Percentiles rank a stretch among this genome's conserved stretches.
Conservation (phyloP, 1,140 invertebrate genomes). For the Rhagoletis pomonella region DNA sequence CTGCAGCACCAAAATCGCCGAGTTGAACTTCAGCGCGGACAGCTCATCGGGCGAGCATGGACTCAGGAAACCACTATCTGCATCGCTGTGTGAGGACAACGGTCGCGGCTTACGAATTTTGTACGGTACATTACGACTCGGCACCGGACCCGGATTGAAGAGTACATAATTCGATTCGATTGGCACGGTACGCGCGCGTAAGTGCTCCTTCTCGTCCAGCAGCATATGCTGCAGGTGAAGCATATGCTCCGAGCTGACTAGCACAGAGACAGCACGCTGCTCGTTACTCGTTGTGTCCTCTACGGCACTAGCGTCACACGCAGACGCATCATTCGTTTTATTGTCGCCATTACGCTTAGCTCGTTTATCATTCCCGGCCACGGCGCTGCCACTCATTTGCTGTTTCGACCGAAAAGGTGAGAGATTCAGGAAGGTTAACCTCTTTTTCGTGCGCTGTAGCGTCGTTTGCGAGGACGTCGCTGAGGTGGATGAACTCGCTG, state of each 20-base stretch:
- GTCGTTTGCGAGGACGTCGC: constrained; percentile 59
- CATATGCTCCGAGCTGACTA: constrained; percentile 70
- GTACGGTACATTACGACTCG: constrained; percentile 72
- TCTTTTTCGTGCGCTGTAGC: constrained; percentile 63
- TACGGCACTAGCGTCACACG: not conserved
- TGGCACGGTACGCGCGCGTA: constrained; percentile 67
- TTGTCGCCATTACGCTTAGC: constrained; percentile 28
- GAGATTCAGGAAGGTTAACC: constrained; percentile 69
- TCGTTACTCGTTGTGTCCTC: not conserved
- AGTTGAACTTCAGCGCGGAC: constrained; percentile 63
- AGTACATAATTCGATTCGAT: constrained; percentile 72
- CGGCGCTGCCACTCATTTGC: not conserved
- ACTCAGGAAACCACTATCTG: constrained; percentile 72
- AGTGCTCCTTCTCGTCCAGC: constrained; percentile 55
- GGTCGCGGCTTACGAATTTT: constrained; percentile 71
- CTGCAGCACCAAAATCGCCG: constrained; percentile 70
- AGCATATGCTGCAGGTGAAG: constrained; percentile 68
- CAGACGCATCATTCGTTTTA: constrained; percentile 15
- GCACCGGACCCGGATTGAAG: constrained; percentile 72
- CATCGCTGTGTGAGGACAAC: constrained; percentile 71
- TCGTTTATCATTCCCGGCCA: not conserved
- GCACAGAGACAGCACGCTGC: constrained; percentile 57
- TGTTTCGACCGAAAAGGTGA: constrained; percentile 68
- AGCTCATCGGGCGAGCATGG: constrained; percentile 71
- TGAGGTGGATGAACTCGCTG: constrained; percentile 56